Base-by-base conservation (phyloP, 2,113 vertebrate genomes). In the Sander vitreus region DNA sequence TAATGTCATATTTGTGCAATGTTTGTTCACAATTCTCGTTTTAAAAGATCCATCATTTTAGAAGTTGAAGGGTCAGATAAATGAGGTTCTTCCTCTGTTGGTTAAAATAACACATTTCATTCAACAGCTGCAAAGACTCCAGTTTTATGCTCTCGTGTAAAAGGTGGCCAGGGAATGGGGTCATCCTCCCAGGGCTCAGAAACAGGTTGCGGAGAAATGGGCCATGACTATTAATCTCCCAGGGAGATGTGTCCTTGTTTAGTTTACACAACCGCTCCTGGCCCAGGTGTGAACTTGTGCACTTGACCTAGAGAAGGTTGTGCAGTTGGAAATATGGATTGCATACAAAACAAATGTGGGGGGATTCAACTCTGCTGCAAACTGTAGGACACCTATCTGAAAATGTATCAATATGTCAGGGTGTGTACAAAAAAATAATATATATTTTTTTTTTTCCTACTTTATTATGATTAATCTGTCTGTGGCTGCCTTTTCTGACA, bases 181-280 rank as follows among this genome's bases (percentile, higher is more conserved):
- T 86, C 78, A 81, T 77, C 76, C 72, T 76, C 59, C 67, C 60
- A 79, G 51, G 73, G 64, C 69, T 87, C 45, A 70, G 84, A 92
- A 87, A 89, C 88, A 88, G 87, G 91, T 78, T 88, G 77, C 87
- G 76, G 86, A 81, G 69, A 91, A 93, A 84, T 91, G 89, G 87
- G 85, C 83, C 85, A 78, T 78, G 63, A 83, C 85, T 80, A 90
- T 90, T 88, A 89, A 91, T 93, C 89, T 88, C 91, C 87, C 45
- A 58, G 73, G 50, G 88, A 80, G 89, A 78, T 76, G 23, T 82
- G 89, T 90, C 83, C 82, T 87, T 83, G 73, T 88, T 91, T 81
- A 68, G 79, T 84, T 86, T 84, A 76, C 71, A 73, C 79, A 70
- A 73, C 53, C 11, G 13, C 72, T 69, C 54, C 65, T 78, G 70